A percentile compares a stretch with the other conserved stretches of the same genome.
These are phyloP conservation scores for Parascotia fuliginaria DNA, from an alignment of 2,888 invertebrate species.

Conservation along the genomic window DNA sequence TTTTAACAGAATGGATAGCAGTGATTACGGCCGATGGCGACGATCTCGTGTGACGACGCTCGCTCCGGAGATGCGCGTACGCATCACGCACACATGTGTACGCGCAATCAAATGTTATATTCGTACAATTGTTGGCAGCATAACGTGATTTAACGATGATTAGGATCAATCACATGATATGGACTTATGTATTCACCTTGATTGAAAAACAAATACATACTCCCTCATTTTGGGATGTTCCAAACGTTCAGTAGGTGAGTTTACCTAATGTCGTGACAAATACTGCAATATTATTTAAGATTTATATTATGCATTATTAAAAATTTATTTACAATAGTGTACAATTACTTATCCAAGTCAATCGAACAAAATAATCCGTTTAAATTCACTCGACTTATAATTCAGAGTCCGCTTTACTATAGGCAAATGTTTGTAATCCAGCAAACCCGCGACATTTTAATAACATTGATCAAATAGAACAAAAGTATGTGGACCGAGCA, in stretches of 20 bases:
- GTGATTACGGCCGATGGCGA: constrained; percentile 79
- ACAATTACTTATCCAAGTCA: constrained; percentile 7
- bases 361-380: constrained; percentile 11
- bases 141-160: constrained; percentile 47
- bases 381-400: constrained; percentile 33
- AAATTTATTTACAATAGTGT: not conserved
- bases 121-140: constrained; percentile 51
- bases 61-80: constrained; percentile 52
- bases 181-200: constrained; percentile 24
- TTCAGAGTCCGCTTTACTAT: constrained; percentile 64
- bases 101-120: constrained; percentile 56
- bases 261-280: too few relatives aligned
- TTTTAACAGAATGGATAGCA: constrained; percentile 87
- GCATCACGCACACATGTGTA: constrained; percentile 42
- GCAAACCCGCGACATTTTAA: constrained; percentile 84
- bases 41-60: constrained; percentile 70
- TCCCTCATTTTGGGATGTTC: not conserved
- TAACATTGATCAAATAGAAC: constrained; percentile 86
- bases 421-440: constrained; percentile 82
- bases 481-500: constrained; percentile 86
- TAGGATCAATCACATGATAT: constrained; percentile 45
- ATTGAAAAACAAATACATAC: constrained; percentile 5
- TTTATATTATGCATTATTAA: too few relatives aligned
- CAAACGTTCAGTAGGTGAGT: not conserved
- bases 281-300: too few relatives aligned